Base-by-base conservation (phyloP, 2,113 vertebrate genomes). In the Podarcis raffonei region DNA sequence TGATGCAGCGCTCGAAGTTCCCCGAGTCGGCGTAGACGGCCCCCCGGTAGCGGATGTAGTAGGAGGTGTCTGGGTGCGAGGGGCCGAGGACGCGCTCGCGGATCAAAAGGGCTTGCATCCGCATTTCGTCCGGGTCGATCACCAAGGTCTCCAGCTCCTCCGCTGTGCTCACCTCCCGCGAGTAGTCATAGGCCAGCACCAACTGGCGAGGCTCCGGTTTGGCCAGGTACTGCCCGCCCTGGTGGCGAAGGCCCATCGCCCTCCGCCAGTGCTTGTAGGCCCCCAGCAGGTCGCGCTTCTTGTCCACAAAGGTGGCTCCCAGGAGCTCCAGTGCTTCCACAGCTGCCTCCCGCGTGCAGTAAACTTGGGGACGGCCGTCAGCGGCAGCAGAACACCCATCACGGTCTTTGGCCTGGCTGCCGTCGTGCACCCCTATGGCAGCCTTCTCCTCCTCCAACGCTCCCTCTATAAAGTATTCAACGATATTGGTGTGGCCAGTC, bases 401-500 rank as follows among this genome's bases (percentile, higher is more conserved):
- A 0, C 35, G 71, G 0, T 90, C 7, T 1, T 92, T 15, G 11
- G 4, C 0, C 0, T 62, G 23, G 42, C 0, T 80, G 25, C 22
- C 25, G 78, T n/a, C 88, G 85, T 0, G 79, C 81, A 88, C 69
- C 92, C 91, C 1, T 94, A 94, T 89, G 94, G 89, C 66, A 0
- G 0, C n/a, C 32, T 5, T 15, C 25, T 18, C 48, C 9, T 93
- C 89, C 89, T 86, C 92, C 92, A 95, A 89, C 23, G 92, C 95
- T 0, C 95, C 96, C 91, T 98, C 97, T 80, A 98, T 98, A 18
- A 99, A 97, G 92, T 98, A 99, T 95, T 99, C 99, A 84, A 99
- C 99, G 0, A 99, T 98, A 94, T 99, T 98, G 91, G 98, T 98
- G 96, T 99, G 99, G 13, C 98, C 98, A 0, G 99, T 99, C 30